Conservation (phyloP, 2,797 vertebrate genomes). For the Danio kyathit region DNA sequence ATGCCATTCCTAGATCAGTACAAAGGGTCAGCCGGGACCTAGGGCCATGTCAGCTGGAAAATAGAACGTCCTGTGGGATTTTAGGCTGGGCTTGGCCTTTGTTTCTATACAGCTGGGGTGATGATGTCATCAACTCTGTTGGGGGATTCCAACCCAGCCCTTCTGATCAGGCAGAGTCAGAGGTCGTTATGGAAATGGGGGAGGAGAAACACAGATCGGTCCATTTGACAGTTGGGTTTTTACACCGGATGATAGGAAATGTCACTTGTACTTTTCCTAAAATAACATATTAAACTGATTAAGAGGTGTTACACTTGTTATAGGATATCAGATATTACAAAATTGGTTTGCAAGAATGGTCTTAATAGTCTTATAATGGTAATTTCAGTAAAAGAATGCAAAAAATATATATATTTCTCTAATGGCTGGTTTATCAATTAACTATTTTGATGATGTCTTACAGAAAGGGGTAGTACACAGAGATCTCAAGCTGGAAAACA, state of each 20-base stretch:
- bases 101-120: constrained; percentile 58
- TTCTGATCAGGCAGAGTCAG: constrained; percentile 24
- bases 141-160: constrained; percentile 51
- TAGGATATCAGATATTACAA: neutral
- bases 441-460: constrained; percentile 62
- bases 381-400: neutral
- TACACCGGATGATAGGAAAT: constrained; percentile 14
- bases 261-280: neutral
- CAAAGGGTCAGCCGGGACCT: constrained; percentile 14
- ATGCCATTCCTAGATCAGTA: constrained; percentile 12
- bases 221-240: constrained; percentile 20
- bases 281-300: neutral
- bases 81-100: constrained; percentile 41
- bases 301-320: neutral
- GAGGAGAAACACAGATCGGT: constrained; percentile 19
- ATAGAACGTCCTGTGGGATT: constrained; percentile 37
- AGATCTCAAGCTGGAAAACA: constrained; percentile 99
- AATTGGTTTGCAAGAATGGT: neutral
- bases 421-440: too few relatives aligned
- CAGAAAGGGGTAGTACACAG: constrained; percentile 98
- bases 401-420: neutral
- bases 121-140: constrained; percentile 59
- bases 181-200: constrained; percentile 17
- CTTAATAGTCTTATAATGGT: neutral
- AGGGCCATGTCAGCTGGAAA: constrained; percentile 36